Base-by-base conservation (phyloP, 2,113 vertebrate species). In the Numida meleagris region DNA sequence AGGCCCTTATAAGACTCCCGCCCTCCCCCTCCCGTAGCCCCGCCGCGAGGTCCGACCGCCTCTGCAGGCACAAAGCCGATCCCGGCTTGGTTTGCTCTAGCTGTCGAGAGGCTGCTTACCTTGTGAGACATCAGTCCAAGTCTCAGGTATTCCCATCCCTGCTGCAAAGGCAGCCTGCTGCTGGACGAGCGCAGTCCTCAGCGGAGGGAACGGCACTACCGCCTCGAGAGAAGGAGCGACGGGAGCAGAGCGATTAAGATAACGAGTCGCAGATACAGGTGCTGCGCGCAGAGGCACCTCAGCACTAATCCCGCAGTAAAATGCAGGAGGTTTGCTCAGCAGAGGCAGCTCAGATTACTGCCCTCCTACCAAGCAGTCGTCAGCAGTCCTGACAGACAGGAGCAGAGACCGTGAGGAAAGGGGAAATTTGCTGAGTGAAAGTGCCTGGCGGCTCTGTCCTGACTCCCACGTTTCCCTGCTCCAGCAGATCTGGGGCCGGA, bases 291-390 rank as follows among this genome's bases (percentile, higher is more conserved):
- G 11, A 94, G 74, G 67, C 95, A 97, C 97, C 96, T 95, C 94
- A 4, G 90, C 40, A 8, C 91, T 27, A 36, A 97, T 24, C 86
- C 72, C 79, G 58, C 93, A 62, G 93, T 2, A 23, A 65, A 71
- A 34, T 74, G 86, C 85, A 63, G 86, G 95, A 92, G 92, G 93
- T 84, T 96, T 70, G 80, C 87, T 72, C 85, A 57, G 94, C 94
- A 79, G 86, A 95, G 93, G 95, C 97, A 92, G 98, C 96, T 98
- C 97, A 67, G 95, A 98, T 98, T 98, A 98, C 98, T 90, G 96
- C 97, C 96, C 94, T 97, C 96, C 96, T 95, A 82, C 96, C 94
- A 88, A 86, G 98, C 98, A 98, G 98, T 98, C 97, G 76, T 96
- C 62, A 81, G 93, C 94, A 34, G 29, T 94, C 78, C 94, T 90